Base-by-base conservation (phyloP, 2,888 invertebrate species). In the Crepidodera aurea region DNA sequence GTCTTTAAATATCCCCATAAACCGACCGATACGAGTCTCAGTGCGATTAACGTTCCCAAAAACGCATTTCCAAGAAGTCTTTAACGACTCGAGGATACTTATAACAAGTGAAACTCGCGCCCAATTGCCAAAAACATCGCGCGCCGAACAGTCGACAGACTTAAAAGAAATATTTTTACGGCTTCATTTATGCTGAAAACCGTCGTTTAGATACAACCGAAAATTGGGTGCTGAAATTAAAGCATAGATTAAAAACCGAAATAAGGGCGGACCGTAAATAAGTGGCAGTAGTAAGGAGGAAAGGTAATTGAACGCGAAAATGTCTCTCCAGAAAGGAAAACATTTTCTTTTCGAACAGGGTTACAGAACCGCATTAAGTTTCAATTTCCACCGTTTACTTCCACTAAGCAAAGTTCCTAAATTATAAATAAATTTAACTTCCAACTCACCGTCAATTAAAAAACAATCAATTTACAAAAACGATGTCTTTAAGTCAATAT, bases 151-250 rank as follows among this genome's bases (percentile, higher is more conserved):
- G 46, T 46, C 34, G 46, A 56, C 46, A 66, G 64, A 59, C 56
- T 55, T 3, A 16, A 55, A 61, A 48, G 50, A 48, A 73, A 77
- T 78, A 78, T 78, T 78, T 79, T 80, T 78, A 80, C 78, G 75
- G 77, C 79, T 79, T 79, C 79, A 80, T 81, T 80, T 79, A 80
- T 76, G 76, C 77, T 46, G 51, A 74, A 72, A 72, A 69, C 71
- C 68, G 73, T 74, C 73, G 75, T 77, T 75, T 71, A 73, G 74
- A 75, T 75, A 78, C 75, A 79, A 76, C 78, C 78, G 76, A 77
- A 78, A 80, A 80, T 77, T 77, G 79, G 79, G 79, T 79, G 79
- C 78, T 78, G 78, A 79, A 81, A 81, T 80, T 79, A 79, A 79
- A 79, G 77, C 69, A 76, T 73, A 79, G 79, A 80, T 80, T 80